Evolutionary conservation across 1,140 invertebrate genomes (phyloP).

Genomic region (Hycleus phaleratus): DNA sequence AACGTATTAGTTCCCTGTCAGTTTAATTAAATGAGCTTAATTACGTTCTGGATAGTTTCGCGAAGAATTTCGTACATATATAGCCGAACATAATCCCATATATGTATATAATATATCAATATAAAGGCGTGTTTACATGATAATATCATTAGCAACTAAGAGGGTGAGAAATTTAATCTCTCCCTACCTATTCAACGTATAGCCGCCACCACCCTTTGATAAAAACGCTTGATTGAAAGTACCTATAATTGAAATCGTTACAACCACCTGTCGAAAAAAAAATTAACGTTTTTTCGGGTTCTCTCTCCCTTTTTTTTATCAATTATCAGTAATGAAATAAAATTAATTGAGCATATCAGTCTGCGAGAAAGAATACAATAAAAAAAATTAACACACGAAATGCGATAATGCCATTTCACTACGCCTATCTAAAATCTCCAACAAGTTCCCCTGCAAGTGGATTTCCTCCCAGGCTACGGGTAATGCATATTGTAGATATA

Average conservation of each 20-base stretch:
- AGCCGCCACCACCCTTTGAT: no score
- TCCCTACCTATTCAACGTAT: no score
- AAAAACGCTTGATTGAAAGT: no score
- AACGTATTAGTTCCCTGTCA: slow-evolving; percentile 31
- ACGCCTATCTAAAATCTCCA: slow-evolving; percentile 20
- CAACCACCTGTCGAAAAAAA: no score
- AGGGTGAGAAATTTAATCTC: not conserved
- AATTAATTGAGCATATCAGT: no score
- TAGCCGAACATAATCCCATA: not conserved
- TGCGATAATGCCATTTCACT: slow-evolving; percentile 18
- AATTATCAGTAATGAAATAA: no score
- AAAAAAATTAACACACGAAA: no score
- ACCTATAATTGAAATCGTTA: no score
- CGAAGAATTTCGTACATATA: slow-evolving; percentile 31
- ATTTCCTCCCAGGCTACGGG: slow-evolving; percentile 22
- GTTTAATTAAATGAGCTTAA: slow-evolving; percentile 36
- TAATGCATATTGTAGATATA: slow-evolving; percentile 28
- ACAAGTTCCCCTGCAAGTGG: slow-evolving; percentile 16
- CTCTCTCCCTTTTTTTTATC: no score
- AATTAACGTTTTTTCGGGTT: no score
- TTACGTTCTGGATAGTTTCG: slow-evolving; percentile 34
- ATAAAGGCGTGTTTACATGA: slow-evolving; percentile 11
- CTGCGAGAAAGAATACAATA: no score
- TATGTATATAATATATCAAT: no score
- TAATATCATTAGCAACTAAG: slow-evolving; percentile 23